Percentiles rank a stretch among this genome's conserved stretches.
Conservation (phyloP, 2,888 invertebrate species). For the Parelbella ahira region DNA sequence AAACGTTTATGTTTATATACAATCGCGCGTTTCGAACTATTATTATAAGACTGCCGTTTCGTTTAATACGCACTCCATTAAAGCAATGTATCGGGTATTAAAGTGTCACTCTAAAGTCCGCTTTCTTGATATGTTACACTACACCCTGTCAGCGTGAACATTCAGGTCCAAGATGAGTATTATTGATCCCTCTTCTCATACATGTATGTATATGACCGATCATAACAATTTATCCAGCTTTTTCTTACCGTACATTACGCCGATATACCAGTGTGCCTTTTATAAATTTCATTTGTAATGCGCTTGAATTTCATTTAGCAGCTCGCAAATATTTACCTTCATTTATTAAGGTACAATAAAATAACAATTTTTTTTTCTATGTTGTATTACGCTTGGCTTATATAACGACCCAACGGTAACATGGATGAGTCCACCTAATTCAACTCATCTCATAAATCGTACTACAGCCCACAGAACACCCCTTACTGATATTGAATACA, state of each 20-base stretch:
- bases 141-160: slow-evolving; percentile 65
- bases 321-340: no score
- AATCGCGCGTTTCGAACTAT: not conserved
- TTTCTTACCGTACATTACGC: slow-evolving; percentile 13
- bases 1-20: no score
- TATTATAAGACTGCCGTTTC: slow-evolving; percentile 1
- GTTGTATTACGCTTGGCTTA: no score
- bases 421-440: no score
- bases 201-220: slow-evolving; percentile 10
- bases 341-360: no score
- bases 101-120: slow-evolving; percentile 39
- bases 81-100: slow-evolving; percentile 13
- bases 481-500: no score
- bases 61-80: slow-evolving; percentile 1
- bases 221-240: slow-evolving; percentile 7
- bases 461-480: no score
- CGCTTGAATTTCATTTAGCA: no score
- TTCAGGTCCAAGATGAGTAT: slow-evolving; percentile 54
- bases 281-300: not conserved
- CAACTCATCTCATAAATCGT: no score
- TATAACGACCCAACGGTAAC: no score
- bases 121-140: slow-evolving; percentile 66
- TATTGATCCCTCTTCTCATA: slow-evolving; percentile 52
- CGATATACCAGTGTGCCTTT: slow-evolving; percentile 3
- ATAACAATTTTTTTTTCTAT: no score